These are phyloP conservation scores for Lycia hirtaria DNA, from an alignment of 2,888 invertebrate species.

Conservation along the genomic window DNA sequence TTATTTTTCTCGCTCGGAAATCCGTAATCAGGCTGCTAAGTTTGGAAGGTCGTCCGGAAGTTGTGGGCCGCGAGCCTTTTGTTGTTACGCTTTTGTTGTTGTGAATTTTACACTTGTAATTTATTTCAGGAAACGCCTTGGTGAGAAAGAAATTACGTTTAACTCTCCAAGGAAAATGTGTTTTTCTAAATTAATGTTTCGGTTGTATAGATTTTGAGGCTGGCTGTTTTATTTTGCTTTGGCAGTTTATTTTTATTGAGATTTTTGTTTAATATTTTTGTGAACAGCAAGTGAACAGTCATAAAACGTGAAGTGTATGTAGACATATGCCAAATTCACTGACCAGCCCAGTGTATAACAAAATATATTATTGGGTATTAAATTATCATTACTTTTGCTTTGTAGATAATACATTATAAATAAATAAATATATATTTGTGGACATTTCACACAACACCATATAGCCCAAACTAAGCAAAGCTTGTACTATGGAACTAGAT, in stretches of 20 bases:
- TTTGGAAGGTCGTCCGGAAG: slow-evolving; percentile 84
- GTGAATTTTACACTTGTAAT: slow-evolving; percentile 86
- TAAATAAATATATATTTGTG: too few relatives aligned
- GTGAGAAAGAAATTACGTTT: slow-evolving; percentile 83
- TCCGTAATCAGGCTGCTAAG: slow-evolving; percentile 85
- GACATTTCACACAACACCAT: too few relatives aligned
- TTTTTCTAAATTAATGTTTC: slow-evolving; percentile 81
- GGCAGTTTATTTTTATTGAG: slow-evolving; percentile 5
- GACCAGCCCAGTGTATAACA: too few relatives aligned
- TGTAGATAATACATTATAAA: too few relatives aligned
- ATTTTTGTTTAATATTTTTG: neutral
- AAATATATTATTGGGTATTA: too few relatives aligned
- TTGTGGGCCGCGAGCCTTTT: slow-evolving; percentile 83
- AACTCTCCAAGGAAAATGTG: slow-evolving; percentile 83
- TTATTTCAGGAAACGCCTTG: slow-evolving; percentile 84
- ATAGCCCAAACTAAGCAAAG: too few relatives aligned
- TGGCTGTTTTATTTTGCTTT: slow-evolving; percentile 30
- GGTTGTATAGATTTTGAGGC: slow-evolving; percentile 65
- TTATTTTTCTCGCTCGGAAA: slow-evolving; percentile 81
- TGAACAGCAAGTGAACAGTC: too few relatives aligned
- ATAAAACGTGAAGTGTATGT: too few relatives aligned
- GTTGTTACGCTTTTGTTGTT: slow-evolving; percentile 84
- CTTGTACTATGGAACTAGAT: too few relatives aligned
- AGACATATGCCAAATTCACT: too few relatives aligned
- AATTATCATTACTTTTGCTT: too few relatives aligned